phyloP scores from a whole-genome alignment of 1,140 invertebrate species.

The Solenopsis fugax region DNA sequence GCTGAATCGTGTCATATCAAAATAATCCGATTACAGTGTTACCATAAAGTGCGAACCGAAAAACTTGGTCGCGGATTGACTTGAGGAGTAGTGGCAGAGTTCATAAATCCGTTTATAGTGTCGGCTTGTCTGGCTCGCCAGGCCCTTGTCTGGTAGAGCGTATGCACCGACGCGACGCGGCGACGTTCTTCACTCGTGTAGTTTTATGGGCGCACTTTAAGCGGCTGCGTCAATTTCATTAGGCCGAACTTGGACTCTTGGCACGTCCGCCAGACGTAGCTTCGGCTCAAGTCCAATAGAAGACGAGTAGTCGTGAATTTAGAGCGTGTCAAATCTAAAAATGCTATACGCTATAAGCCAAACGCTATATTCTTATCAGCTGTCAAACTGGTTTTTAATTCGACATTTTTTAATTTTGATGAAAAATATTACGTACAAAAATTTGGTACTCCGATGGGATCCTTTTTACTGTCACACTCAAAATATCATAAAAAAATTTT shows the following conservation, averaged over 20 bases:
- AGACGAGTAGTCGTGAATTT: conserved; percentile 8
- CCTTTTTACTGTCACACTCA: no score
- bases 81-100: neutral
- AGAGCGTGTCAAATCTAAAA: neutral
- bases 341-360: no score
- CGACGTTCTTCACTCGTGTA: conserved; percentile 7
- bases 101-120: conserved; percentile 56
- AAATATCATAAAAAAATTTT: no score
- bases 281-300: neutral
- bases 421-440: no score
- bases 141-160: neutral
- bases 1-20: conserved; percentile 2
- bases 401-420: no score
- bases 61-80: conserved; percentile 48
- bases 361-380: neutral
- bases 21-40: conserved; percentile 60
- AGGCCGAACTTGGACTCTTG: conserved; percentile 4
- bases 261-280: conserved; percentile 29
- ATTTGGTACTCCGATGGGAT: no score
- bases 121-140: conserved; percentile 42
- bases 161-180: neutral
- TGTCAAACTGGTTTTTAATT: no score
- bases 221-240: conserved; percentile 50
- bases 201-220: conserved; percentile 42
- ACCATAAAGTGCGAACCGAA: conserved; percentile 58